Evolutionary conservation across 1,140 invertebrate species (phyloP).

Genomic region (Odontomachus brunneus): DNA sequence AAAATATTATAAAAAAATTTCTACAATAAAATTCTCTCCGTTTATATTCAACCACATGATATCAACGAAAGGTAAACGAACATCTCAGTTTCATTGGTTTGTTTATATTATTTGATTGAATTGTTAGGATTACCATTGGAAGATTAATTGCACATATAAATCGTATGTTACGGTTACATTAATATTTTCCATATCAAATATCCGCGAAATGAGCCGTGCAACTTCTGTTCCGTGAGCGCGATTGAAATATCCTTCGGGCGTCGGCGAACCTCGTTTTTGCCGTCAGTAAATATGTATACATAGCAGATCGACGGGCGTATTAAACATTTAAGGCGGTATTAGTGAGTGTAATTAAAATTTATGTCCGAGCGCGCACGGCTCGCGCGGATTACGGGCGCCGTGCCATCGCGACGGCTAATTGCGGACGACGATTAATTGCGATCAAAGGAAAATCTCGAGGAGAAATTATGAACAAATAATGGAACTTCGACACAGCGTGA

Average conservation of each 20-base stretch:
- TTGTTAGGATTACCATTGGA: no score
- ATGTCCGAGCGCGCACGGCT: constrained; percentile 60
- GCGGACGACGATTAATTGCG: constrained; percentile 73
- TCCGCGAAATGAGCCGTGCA: no score
- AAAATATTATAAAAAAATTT: no score
- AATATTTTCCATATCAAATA: no score
- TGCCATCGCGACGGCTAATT: constrained; percentile 68
- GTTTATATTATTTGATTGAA: no score
- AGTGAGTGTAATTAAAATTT: constrained; percentile 74
- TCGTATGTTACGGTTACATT: no score
- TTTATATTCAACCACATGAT: no score
- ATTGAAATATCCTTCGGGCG: not conserved
- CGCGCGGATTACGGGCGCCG: constrained; percentile 66
- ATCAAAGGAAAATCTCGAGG: constrained; percentile 65
- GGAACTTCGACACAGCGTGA: constrained; percentile 53
- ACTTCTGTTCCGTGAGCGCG: not conserved
- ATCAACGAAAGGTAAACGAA: no score
- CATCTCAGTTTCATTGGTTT: no score
- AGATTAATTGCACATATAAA: no score
- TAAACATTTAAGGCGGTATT: constrained; percentile 69
- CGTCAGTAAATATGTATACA: constrained; percentile 33
- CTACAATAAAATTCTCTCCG: no score
- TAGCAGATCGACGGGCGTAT: constrained; percentile 62
- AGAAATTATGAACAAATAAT: constrained; percentile 61
- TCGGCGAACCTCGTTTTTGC: constrained; percentile 23